Evolutionary conservation across 2,797 vertebrate genomes (phyloP).

Genomic region (Paratrypauchen microcephalus): DNA sequence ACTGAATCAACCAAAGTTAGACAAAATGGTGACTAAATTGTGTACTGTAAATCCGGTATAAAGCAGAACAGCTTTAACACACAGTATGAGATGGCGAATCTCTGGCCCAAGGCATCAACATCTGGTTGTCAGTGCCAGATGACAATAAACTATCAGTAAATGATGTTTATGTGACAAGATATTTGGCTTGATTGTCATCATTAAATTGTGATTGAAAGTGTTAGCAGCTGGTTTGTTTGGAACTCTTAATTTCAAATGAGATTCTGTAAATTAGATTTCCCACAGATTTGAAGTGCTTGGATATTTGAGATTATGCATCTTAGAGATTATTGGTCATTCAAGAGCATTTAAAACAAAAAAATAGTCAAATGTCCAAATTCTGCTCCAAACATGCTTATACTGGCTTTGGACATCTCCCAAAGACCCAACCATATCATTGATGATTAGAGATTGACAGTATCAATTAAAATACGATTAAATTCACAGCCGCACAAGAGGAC

Average conservation of each 20-base stretch:
- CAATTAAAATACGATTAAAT: too few species aligned
- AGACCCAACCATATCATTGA: too few species aligned
- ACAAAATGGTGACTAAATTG: neutral
- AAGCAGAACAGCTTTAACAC: neutral
- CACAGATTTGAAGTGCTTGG: slow-evolving; percentile 18
- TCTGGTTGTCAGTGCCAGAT: slow-evolving; percentile 29
- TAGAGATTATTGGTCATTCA: too few species aligned
- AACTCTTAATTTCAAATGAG: slow-evolving; percentile 20
- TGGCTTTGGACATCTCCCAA: too few species aligned
- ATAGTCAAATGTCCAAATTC: too few species aligned
- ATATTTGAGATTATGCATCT: slow-evolving; percentile 34
- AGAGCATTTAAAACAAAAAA: too few species aligned
- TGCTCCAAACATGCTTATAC: too few species aligned
- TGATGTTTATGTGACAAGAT: slow-evolving; percentile 17
- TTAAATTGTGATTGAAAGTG: slow-evolving; percentile 7
- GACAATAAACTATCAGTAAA: slow-evolving; percentile 1
- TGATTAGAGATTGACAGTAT: too few species aligned
- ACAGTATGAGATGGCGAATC: neutral
- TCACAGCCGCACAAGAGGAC: slow-evolving; percentile 5
- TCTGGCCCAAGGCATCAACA: slow-evolving; percentile 16
- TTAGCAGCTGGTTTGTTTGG: slow-evolving; percentile 14
- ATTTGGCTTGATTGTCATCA: neutral
- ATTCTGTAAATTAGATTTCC: slow-evolving; percentile 18
- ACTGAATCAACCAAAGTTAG: neutral
- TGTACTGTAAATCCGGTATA: too few species aligned